Evolutionary conservation across 1,140 invertebrate species (phyloP), one percentile per base, ranked within the genome.

Genomic region (Bombus breviceps): DNA sequence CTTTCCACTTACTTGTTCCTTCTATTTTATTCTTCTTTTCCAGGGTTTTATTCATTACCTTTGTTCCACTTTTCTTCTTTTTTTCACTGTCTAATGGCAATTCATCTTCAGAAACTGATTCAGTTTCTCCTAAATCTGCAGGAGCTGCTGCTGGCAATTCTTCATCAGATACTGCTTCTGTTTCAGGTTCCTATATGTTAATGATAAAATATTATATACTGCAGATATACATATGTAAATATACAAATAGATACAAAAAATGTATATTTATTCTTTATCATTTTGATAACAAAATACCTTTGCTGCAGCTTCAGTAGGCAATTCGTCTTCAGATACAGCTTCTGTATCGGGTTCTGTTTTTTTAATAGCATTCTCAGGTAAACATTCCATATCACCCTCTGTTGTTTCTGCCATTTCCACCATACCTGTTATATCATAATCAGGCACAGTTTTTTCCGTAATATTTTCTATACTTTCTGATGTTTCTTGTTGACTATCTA

Each of bases 21-120:
- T 95, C 94, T 3, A 83, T 72, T 92, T 95, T 95, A 12, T 59
- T 73, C 89, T 95, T 94, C 80, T 92, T 94, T 28, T 94, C 93
- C 0, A 85, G 32, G 10, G 69, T 86, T 89, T 94, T 94, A 5
- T 37, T 91, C 0, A 82, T 71, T 41, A 83, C 81, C 69, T 94
- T 95, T 13, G 83, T 87, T 37, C 89, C 92, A 64, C 92, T 92
- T 72, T 93, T 94, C 59, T 91, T 94, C 79, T 96, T 96, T 34
- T 93, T 94, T 3, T 95, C 95, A 64, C 95, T 95, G 47, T 97
- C 96, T 37, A 94, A 95, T 39, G 97, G 97, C 43, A 98, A 92
- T 94, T 98, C 97, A 94, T 98, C 97, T 92, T 98, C 97, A 2
- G 97, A 98, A 4, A 98, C 97, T 4, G 97, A 97, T 93, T 98